These are phyloP conservation scores for Aphaenogaster rudis DNA, from an alignment of 1,140 invertebrate species.

Conservation along the genomic window DNA sequence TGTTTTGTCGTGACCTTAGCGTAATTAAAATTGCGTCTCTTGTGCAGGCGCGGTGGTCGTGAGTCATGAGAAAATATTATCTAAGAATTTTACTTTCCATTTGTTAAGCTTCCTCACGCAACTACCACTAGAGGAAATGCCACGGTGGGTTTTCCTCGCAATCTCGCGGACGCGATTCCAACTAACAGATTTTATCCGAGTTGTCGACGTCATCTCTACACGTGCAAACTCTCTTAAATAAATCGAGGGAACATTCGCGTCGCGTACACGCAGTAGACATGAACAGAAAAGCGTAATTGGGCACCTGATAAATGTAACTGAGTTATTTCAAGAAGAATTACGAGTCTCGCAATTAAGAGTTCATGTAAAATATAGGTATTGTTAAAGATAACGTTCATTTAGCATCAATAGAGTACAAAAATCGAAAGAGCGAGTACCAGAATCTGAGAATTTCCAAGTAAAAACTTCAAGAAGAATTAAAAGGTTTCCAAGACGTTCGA, in stretches of 20 bases:
- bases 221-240: neutral
- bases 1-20: neutral
- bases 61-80: neutral
- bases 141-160: neutral
- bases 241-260: neutral
- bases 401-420: neutral
- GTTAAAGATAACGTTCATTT: neutral
- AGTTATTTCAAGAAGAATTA: conserved; percentile 7
- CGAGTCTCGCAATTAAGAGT: neutral
- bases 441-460: neutral
- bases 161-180: neutral
- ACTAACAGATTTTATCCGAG: neutral
- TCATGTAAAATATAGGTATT: neutral
- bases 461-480: neutral
- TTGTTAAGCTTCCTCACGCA: neutral
- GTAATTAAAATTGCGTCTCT: conserved; percentile 18
- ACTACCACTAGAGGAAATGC: neutral
- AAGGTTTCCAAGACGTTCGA: neutral
- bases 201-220: neutral
- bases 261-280: neutral
- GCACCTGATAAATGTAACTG: conserved; percentile 9
- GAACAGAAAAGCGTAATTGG: conserved; percentile 10
- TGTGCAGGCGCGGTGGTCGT: neutral
- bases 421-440: neutral
- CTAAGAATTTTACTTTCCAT: neutral